These are phyloP conservation scores for Thalassarche chlororhynchos DNA, from an alignment of 2,113 vertebrate genomes.

Conservation along the genomic window DNA sequence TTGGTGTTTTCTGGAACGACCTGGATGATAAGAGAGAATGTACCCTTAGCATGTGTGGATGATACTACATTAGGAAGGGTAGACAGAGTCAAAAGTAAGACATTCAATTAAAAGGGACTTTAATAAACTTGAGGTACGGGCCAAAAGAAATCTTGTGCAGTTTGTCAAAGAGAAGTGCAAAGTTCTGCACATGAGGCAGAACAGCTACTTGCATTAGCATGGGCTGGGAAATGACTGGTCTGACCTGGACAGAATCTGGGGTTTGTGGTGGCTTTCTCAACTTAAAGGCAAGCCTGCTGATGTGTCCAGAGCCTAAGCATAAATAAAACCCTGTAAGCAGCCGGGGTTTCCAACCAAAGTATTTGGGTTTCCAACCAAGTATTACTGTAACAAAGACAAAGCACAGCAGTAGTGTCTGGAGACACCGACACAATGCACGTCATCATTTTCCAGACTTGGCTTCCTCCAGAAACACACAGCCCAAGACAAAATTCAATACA, in stretches of 20 bases:
- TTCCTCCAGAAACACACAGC: neutral
- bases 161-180: neutral
- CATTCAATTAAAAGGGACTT: neutral
- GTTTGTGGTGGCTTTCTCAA: neutral
- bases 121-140: neutral
- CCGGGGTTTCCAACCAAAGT: neutral
- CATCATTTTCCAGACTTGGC: neutral
- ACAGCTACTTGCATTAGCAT: neutral
- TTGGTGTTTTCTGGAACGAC: neutral
- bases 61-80: neutral
- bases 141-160: neutral
- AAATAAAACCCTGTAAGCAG: neutral
- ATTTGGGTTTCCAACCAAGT: neutral
- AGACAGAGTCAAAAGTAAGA: neutral
- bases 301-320: neutral
- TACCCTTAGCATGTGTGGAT: neutral
- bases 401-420: neutral
- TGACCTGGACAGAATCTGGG: neutral
- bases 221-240: neutral
- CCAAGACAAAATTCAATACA: neutral
- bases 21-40: neutral
- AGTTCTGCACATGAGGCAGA: neutral
- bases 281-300: neutral
- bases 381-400: neutral
- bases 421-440: neutral